Evolutionary conservation across 2,113 vertebrate genomes (phyloP), one percentile per base, ranked within the genome.

Genomic region (Marmota monax): DNA sequence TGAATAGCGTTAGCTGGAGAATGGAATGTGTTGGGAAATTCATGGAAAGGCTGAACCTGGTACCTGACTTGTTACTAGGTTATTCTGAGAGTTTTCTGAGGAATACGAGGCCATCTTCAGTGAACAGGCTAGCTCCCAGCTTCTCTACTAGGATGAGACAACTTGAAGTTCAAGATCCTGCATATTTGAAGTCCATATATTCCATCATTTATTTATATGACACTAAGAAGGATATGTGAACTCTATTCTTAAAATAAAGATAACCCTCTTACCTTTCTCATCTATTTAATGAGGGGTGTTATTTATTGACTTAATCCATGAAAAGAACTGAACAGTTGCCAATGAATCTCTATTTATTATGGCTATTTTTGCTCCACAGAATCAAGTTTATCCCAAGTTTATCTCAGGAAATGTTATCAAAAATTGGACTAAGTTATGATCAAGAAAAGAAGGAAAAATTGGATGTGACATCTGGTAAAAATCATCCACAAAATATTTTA

Each of bases 41-140:
- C 4, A n/a, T 80, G 65, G 18, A 72, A 97, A 95, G 70, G 32
- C n/a, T 93, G 17, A 95, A 92, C 45, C 90, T 97, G 88, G 80
- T 42, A 94, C 7, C n/a, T 18, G n/a, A 53, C 45, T 63, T 63
- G 7, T 80, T 67, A 77, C 42, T 1, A 84, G 20, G 25, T 95
- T 8, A 22, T 5, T 85, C 73, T 74, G 8, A 23, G 61, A 58
- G 34, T 2, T 79, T 82, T 37, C 58, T 8, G 22, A 9, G 11
- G 1, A 69, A 1, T n/a, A 67, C 84, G 53, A 92, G 37, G 2
- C 16, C 16, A 48, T 56, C 34, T 45, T 86, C 22, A 70, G 20
- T 25, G 18, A 77, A 42, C 13, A 13, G 13, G 37, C 25, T 37
- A 90, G 18, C 14, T 4, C 16, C 2, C 32, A 4, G 85, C 3